Conservation (phyloP, 2,797 vertebrate genomes). For the Anguilla obscura region DNA sequence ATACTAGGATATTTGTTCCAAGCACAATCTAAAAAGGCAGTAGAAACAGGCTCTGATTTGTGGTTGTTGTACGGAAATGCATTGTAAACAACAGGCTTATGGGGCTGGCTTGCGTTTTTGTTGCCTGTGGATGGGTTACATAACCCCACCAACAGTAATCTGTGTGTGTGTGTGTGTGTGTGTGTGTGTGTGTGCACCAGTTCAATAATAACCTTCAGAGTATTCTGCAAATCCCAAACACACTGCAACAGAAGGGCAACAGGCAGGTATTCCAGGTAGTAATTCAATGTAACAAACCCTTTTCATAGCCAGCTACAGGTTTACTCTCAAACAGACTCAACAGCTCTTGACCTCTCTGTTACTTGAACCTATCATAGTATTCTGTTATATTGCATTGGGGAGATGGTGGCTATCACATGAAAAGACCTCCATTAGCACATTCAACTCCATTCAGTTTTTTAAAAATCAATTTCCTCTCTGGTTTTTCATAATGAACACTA, state of each 20-base stretch:
- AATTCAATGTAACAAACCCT: background rate
- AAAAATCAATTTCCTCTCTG: background rate
- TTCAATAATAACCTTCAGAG: background rate
- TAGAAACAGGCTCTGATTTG: background rate
- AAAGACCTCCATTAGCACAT: background rate
- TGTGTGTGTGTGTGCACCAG: slow-evolving; percentile 10
- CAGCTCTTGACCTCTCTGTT: background rate
- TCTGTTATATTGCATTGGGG: background rate
- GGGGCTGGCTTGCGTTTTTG: background rate
- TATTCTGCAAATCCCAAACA: background rate
- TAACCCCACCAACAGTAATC: slow-evolving; percentile 56
- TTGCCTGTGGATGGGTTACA: slow-evolving; percentile 46
- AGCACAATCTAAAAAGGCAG: background rate
- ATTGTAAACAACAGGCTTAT: background rate
- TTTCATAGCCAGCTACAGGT: background rate
- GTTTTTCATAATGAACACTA: background rate
- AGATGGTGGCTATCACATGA: background rate
- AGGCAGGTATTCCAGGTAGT: background rate
- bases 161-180: slow-evolving; percentile 35
- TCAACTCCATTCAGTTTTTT: background rate
- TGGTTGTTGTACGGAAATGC: background rate
- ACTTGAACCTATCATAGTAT: background rate
- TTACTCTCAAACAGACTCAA: background rate
- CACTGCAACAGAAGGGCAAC: background rate
- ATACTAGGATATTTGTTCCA: background rate